Conservation (phyloP, 2,113 vertebrate genomes). For the Cyanoderma ruficeps region DNA sequence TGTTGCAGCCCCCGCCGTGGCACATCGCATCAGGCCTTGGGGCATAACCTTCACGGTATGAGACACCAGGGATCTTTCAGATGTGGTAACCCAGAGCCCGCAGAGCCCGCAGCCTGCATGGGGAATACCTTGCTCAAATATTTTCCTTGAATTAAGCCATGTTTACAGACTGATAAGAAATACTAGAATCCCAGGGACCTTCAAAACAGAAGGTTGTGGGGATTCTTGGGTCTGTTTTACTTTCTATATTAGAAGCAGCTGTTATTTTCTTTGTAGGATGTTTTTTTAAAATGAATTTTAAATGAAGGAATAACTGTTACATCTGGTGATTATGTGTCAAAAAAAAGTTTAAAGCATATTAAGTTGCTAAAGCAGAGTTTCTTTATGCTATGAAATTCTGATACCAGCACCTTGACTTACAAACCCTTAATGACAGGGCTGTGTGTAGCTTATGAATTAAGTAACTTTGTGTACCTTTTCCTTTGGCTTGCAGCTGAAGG, state of each 20-base stretch:
- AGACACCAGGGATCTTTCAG: neutral
- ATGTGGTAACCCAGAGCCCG: neutral
- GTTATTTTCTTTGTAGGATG: neutral
- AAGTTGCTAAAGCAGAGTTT: neutral
- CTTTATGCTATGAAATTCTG: neutral
- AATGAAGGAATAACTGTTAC: neutral
- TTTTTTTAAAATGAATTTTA: neutral
- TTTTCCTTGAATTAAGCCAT: neutral
- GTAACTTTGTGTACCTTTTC: constrained; percentile 37
- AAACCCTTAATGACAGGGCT: neutral
- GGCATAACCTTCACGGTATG: fast-evolving
- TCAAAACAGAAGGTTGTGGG: neutral
- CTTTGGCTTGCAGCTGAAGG: constrained; percentile 2
- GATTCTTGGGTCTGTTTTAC: neutral
- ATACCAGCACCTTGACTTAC: neutral
- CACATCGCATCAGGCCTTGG: fast-evolving
- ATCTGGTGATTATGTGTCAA: neutral
- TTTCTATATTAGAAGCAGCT: neutral
- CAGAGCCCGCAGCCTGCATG: neutral
- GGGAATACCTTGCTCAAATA: constrained; percentile 35
- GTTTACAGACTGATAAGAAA: constrained; percentile 43
- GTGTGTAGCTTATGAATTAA: neutral
- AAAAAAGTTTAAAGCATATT: neutral
- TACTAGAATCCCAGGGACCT: neutral
- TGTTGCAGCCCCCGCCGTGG: fast-evolving